Base-by-base conservation (phyloP, 2,888 invertebrate species). In the Choristoneura rosaceana region DNA sequence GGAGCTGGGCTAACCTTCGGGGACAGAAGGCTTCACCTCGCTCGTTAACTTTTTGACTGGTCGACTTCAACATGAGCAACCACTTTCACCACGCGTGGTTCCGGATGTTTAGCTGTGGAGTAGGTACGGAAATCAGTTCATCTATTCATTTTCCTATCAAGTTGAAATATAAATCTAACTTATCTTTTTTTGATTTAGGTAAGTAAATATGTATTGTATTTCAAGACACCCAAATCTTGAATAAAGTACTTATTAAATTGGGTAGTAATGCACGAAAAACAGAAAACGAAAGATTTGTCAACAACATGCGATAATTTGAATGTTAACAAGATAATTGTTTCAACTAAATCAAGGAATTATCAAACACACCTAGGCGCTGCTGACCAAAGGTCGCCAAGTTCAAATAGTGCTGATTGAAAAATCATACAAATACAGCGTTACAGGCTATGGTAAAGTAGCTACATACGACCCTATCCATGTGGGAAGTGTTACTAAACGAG, bases 1-100 rank as follows among this genome's bases (percentile, higher is more conserved):
- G 87, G 83, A 85, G 82, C 84, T 78, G 79, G 87, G 84, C 77
- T 78, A 87, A 84, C 87, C 86, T 87, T 83, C 85, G 52, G 52
- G 55, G 34, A 59, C 15, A 80, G 84, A 84, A 85, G 84, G 82
- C 82, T 81, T 83, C 85, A 84, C 83, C 84, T 83, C 76, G 81
- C 80, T 78, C 76, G 74, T 75, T 77, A 33, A 59, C 33, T 67
- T 45, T 41, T 66, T 65, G 59, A 38, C 65, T 69, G 73, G 73
- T 50, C 4, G 73, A 52, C 52, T 60, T 50, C 41, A 64, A 33
- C 34, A 60, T 41, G 67, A 59, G 33, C 55, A 63, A 67, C 59
- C 65, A 62, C 61, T 66, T 47, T 25, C 64, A 61, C 71, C 74
- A 70, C 68, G 45, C 68, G 58, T 41, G 66, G 50, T 69, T 64